Base-by-base conservation (phyloP, 2,113 vertebrate genomes). In the Talpa occidentalis region DNA sequence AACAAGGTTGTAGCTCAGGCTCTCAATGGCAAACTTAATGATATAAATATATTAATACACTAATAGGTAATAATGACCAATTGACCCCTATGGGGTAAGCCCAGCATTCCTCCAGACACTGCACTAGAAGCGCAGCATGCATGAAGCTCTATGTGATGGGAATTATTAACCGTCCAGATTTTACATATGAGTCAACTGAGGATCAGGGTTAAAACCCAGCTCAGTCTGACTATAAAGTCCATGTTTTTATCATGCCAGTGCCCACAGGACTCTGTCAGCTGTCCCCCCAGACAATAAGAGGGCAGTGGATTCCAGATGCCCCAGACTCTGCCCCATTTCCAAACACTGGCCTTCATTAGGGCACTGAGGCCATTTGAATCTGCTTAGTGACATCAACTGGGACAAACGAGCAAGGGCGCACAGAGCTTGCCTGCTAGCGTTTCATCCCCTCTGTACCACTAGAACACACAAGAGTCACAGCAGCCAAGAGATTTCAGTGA, bases 401-500 rank as follows among this genome's bases (percentile, higher is more conserved):
- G 2, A 42, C 0, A 9, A 80, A 10, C 15, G 22, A 49, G 67
- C 9, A 21, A 74, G 52, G 1, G 59, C 28, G 49, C 67, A 49
- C 8, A 42, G 47, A 30, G 56, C 16, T 1, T n/a, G 64, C 26
- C 54, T 15, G 37, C 37, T 24, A 32, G 9, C 0, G n/a, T 59
- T 22, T n/a, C 24, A 3, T 16, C 17, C 79, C 44, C 60, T 35
- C 2, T 30, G 24, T 32, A 44, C 8, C 54, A 7, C 12, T 37
- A 0, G 11, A 4, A 12, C 79, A 74, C 22, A 10, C 4, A 74
- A 35, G 16, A 40, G 42, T 42, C 69, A 49, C 17, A 16, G 64
- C 2, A 35, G 17, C 3, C 70, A 62, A 19, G 40, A 19, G 32
- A 56, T 14, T 17, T 15, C 24, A 21, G 10, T 0, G 2, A 28